Conservation (phyloP, 2,113 vertebrate species). For the Megaleporinus macrocephalus region DNA sequence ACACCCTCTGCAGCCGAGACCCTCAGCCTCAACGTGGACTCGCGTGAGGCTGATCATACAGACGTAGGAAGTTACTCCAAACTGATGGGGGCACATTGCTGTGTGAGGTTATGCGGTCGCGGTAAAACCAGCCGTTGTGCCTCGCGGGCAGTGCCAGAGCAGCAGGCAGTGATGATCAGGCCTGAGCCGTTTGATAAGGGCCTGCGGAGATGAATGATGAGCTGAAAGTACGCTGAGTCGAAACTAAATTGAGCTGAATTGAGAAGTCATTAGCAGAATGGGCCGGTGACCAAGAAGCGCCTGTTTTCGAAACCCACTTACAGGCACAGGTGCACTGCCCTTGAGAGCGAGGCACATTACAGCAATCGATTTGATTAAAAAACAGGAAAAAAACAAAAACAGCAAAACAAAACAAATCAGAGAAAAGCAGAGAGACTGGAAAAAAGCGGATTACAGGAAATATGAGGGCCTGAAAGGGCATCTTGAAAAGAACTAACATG, state of each 20-base stretch:
- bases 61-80: too few relatives aligned
- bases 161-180: neutral
- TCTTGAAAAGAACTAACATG: neutral
- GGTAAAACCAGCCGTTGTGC: neutral
- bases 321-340: neutral
- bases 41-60: too few relatives aligned
- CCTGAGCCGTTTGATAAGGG: neutral
- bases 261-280: constrained; percentile 27
- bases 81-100: too few relatives aligned
- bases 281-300: neutral
- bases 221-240: neutral
- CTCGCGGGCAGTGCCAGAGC: neutral
- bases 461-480: constrained; percentile 32
- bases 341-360: constrained; percentile 29
- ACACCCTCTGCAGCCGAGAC: too few relatives aligned
- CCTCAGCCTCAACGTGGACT: too few relatives aligned
- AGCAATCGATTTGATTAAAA: constrained; percentile 18
- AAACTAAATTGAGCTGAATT: neutral
- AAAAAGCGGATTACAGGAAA: constrained; percentile 28
- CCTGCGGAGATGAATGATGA: neutral
- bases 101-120: too few relatives aligned
- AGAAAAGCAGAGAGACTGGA: neutral
- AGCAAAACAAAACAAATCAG: neutral
- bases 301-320: constrained; percentile 24
- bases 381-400: neutral